A percentile compares a stretch with the other conserved stretches of the same genome.
These are phyloP conservation scores for Indicator maculatus DNA, from an alignment of 2,113 vertebrate genomes.

Conservation along the genomic window DNA sequence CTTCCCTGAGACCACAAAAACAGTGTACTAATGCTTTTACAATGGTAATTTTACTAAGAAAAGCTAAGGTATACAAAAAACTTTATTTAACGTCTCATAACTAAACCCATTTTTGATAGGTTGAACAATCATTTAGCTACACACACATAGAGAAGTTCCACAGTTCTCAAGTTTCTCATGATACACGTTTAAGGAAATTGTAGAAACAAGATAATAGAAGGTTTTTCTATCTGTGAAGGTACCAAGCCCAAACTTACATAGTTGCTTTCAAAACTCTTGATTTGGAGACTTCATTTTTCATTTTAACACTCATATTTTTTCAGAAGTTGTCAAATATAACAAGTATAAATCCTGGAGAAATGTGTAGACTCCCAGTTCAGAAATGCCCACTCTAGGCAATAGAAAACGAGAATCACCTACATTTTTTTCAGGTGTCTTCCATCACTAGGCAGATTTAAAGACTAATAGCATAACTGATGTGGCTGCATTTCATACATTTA, in stretches of 20 bases:
- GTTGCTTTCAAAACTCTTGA: rapidly evolving
- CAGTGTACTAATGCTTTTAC: background rate
- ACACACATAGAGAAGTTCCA: background rate
- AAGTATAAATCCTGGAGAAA: background rate
- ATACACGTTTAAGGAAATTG: background rate
- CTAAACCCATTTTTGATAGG: background rate
- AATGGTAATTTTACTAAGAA: background rate
- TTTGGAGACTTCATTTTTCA: background rate
- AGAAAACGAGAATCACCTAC: background rate
- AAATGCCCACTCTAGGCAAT: background rate
- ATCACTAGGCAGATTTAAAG: background rate
- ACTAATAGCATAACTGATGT: background rate
- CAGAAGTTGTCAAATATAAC: no score
- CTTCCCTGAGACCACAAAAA: background rate
- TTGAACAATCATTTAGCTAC: background rate
- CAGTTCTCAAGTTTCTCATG: background rate
- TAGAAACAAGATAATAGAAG: background rate
- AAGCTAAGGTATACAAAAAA: background rate
- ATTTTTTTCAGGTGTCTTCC: background rate
- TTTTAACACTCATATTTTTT: background rate
- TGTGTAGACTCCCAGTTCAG: background rate
- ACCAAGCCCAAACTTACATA: background rate
- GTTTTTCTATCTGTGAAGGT: background rate
- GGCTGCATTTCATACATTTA: background rate
- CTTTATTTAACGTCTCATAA: background rate